These are phyloP conservation scores for Hoplodrina blanda DNA, from an alignment of 2,888 invertebrate genomes.

Conservation along the genomic window DNA sequence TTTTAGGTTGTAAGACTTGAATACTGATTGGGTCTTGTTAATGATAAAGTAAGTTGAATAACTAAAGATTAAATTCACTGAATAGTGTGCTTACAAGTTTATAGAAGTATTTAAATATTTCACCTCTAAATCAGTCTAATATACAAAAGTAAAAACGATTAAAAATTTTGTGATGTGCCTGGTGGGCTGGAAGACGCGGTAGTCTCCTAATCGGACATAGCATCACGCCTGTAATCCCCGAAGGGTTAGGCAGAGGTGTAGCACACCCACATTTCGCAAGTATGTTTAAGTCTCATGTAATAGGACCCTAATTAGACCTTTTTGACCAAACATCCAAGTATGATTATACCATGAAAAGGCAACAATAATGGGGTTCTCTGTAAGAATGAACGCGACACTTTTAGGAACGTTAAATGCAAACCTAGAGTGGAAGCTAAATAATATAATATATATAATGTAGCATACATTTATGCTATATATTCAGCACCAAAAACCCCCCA, in stretches of 20 bases:
- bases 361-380: not conserved
- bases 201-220: not conserved
- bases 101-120: not conserved
- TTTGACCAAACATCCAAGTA: no score
- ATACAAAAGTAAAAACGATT: not conserved
- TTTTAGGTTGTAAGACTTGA: conserved; percentile 31
- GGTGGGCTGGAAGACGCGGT: not conserved
- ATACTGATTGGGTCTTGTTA: conserved; percentile 24
- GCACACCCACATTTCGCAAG: no score
- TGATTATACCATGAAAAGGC: not conserved
- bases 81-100: not conserved
- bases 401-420: conserved; percentile 12
- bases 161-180: not conserved
- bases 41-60: conserved; percentile 8
- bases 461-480: conserved; percentile 45
- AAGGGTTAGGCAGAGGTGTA: no score
- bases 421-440: conserved; percentile 16
- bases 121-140: no score
- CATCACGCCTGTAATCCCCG: no score
- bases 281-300: no score
- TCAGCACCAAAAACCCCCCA: conserved; percentile 41
- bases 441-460: conserved; percentile 19
- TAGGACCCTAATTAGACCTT: no score
- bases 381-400: conserved; percentile 1
- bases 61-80: not conserved